Percentiles rank a stretch among this genome's conserved stretches.
These are phyloP conservation scores for Meloidogyne floridensis DNA, from an alignment of 1,140 invertebrate genomes.

Conservation along the genomic window DNA sequence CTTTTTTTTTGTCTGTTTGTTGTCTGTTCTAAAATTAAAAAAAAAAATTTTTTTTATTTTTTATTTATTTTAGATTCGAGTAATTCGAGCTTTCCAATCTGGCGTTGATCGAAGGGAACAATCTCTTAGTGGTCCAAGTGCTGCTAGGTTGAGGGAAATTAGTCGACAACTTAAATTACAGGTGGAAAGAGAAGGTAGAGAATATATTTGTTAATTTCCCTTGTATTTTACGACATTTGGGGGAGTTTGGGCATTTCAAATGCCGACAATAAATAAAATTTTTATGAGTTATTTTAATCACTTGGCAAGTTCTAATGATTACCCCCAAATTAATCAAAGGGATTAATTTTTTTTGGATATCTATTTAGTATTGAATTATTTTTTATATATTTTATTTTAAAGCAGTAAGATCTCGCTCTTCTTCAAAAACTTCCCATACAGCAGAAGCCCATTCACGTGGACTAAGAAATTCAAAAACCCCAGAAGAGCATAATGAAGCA, in stretches of 20 bases:
- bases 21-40: not conserved
- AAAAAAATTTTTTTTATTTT: not conserved
- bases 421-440: constrained; percentile 6
- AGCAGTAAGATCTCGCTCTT: constrained; percentile 1
- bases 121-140: constrained; percentile 62
- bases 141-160: constrained; percentile 61
- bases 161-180: constrained; percentile 63
- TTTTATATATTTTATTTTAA: not conserved
- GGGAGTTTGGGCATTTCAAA: too few relatives aligned
- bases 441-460: not conserved
- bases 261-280: too few relatives aligned
- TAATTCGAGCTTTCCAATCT: constrained; percentile 62
- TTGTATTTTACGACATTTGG: too few relatives aligned
- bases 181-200: constrained; percentile 56
- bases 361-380: too few relatives aligned
- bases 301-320: too few relatives aligned
- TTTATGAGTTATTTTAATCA: too few relatives aligned
- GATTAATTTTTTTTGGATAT: too few relatives aligned
- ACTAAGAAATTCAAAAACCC: constrained; percentile 3
- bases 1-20: constrained; percentile 19
- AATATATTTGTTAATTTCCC: not conserved
- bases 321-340: too few relatives aligned
- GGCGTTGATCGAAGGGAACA: constrained; percentile 59
- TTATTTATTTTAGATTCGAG: constrained; percentile 60
- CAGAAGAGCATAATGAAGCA: constrained; percentile 3